Base-by-base conservation (phyloP, 2,888 invertebrate genomes). In the Phragmatobia fuliginosa region DNA sequence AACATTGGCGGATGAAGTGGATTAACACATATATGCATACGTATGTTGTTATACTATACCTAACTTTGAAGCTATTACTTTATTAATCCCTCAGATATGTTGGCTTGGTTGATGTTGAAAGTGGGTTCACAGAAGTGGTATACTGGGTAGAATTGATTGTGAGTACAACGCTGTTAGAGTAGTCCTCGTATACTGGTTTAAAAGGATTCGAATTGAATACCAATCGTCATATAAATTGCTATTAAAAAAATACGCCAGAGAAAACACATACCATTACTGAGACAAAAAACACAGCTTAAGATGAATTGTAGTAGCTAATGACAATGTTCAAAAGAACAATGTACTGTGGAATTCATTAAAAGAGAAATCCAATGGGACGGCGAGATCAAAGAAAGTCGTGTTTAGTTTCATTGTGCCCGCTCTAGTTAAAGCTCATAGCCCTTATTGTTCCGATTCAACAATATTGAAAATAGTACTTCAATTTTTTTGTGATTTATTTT, bases 261-360 rank as follows among this genome's bases (percentile, higher is more conserved):
- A 66, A 58, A 38, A 66, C 36, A 58, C 32, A 25, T 52, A 58
- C 36, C 28, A 16, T 11, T 41, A 65, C 38, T 58, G 41, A 41
- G 58, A 66, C 28, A 66, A 65, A 63, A 38, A 52, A 59, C 32
- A 49, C 45, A 31, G 33, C 61, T 65, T 68, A 70, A 69, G 62
- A 70, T 59, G 67, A 67, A 64, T 18, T 65, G 60, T 32, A 68
- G 68, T 59, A 58, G 56, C 65, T 73, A 80, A 74, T 70, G 67
- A 66, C 65, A 72, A 65, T 82, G 80, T 74, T 84, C 77, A 80
- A 82, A 81, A 81, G 61, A 78, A 80, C 82, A 84, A 79, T 81
- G 75, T 75, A 68, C 72, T 68, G 68, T 71, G 73, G 78, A 68
- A 78, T 84, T 76, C 52, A 79, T 81, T 81, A 71, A 73, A 75